Evolutionary conservation across 2,113 vertebrate species (phyloP).

Genomic region (Sminthopsis crassicaudata): DNA sequence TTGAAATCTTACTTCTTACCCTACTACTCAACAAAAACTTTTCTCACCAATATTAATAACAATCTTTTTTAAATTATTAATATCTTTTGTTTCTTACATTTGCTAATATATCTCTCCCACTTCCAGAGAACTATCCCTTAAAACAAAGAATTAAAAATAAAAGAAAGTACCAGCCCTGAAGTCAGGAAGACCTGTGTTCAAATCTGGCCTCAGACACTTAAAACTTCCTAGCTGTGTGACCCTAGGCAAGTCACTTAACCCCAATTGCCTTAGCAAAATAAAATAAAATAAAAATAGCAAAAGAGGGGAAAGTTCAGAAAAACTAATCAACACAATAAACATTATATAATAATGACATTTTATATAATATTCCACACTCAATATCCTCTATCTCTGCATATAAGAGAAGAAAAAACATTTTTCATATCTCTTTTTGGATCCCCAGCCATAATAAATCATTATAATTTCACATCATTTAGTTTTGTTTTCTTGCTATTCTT

Average conservation of each 20-base stretch:
- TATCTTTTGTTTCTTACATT: not conserved
- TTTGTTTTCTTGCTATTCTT: not conserved
- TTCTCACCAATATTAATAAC: not conserved
- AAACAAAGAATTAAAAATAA: not conserved
- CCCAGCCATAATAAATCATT: not conserved
- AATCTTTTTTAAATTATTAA: not conserved
- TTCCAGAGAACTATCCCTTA: not conserved
- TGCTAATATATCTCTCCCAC: not conserved
- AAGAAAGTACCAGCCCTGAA: too few species aligned
- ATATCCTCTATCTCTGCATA: not conserved
- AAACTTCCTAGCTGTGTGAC: too few species aligned
- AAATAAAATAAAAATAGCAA: too few species aligned
- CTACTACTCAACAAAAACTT: not conserved
- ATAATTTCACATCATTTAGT: not conserved
- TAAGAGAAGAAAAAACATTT: not conserved
- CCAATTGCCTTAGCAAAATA: too few species aligned
- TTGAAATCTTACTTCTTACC: not conserved
- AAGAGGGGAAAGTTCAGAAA: not conserved
- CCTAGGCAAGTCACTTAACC: too few species aligned
- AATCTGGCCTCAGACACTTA: too few species aligned
- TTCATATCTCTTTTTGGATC: not conserved
- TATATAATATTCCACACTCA: not conserved
- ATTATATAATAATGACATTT: too few species aligned
- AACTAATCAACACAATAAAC: not conserved
- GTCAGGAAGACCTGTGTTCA: too few species aligned